These are phyloP conservation scores for Falco novaeseelandiae DNA, from an alignment of 2,797 vertebrate genomes.

Conservation along the genomic window DNA sequence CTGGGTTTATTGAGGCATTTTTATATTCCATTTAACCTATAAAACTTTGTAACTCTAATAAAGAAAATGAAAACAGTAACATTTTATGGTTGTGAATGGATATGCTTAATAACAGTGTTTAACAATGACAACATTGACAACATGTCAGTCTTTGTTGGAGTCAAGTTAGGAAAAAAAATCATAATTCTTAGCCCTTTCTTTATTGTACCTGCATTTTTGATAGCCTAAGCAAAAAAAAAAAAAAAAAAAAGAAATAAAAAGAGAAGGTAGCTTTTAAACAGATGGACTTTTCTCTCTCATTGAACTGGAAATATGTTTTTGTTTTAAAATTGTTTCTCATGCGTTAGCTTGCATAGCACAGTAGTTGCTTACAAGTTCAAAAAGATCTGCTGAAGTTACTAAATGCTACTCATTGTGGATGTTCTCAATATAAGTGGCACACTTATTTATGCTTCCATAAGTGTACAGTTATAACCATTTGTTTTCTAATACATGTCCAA, in stretches of 20 bases:
- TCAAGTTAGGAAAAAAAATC: background rate
- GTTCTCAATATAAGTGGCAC: background rate
- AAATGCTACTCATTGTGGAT: slow-evolving; percentile 10
- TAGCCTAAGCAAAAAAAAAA: background rate
- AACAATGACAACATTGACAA: background rate
- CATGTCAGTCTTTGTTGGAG: background rate
- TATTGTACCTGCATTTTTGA: background rate
- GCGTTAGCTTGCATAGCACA: background rate
- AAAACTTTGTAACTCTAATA: background rate
- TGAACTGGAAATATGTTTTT: slow-evolving; percentile 18
- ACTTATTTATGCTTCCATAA: slow-evolving; percentile 54
- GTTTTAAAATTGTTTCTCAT: slow-evolving; percentile 7
- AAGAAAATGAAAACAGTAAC: background rate
- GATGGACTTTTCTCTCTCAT: background rate
- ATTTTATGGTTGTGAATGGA: background rate
- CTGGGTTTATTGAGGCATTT: background rate
- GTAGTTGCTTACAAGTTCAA: slow-evolving; percentile 25
- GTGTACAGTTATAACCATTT: slow-evolving; percentile 13
- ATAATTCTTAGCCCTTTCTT: background rate
- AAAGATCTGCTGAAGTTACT: background rate
- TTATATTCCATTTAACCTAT: background rate
- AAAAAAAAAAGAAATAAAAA: background rate
- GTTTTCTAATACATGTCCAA: slow-evolving; percentile 25
- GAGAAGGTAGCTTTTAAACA: background rate
- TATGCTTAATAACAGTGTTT: background rate